Evolutionary conservation across 2,113 vertebrate genomes (phyloP).

Genomic region (Pluvialis apricaria): DNA sequence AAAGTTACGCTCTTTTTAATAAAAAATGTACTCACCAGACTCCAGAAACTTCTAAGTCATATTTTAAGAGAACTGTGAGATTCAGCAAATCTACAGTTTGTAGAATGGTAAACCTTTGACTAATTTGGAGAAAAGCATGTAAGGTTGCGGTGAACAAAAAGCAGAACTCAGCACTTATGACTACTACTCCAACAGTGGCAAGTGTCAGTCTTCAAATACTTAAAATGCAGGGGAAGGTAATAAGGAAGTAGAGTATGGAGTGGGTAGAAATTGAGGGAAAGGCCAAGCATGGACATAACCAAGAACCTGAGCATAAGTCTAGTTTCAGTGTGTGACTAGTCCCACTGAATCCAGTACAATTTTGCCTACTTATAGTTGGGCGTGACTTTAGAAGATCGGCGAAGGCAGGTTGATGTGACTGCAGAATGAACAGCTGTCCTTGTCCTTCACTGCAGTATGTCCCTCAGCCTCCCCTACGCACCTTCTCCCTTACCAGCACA

Average conservation of each 20-base stretch:
- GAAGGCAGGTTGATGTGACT: neutral
- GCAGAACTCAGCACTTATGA: neutral
- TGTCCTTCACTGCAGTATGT: neutral
- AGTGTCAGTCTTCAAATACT: neutral
- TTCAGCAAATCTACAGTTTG: neutral
- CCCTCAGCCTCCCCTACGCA: neutral
- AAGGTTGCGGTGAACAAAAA: neutral
- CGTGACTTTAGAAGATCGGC: neutral
- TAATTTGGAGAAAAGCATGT: neutral
- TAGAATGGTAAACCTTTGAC: neutral
- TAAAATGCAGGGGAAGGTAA: neutral
- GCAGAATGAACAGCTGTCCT: neutral
- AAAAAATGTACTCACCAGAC: neutral
- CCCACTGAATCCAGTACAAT: neutral
- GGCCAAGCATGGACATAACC: neutral
- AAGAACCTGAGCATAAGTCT: neutral
- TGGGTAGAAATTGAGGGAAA: neutral
- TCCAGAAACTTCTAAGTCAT: neutral
- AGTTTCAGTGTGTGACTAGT: neutral
- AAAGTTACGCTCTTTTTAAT: neutral
- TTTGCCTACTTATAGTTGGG: neutral
- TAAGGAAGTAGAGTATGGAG: neutral
- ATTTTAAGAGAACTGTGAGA: neutral
- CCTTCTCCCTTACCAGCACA: neutral
- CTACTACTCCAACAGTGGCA: neutral